A percentile compares a stretch with the other conserved stretches of the same genome.
These are phyloP conservation scores for Acanthococcus lagerstroemiae DNA, from an alignment of 2,888 invertebrate species.

Conservation along the genomic window DNA sequence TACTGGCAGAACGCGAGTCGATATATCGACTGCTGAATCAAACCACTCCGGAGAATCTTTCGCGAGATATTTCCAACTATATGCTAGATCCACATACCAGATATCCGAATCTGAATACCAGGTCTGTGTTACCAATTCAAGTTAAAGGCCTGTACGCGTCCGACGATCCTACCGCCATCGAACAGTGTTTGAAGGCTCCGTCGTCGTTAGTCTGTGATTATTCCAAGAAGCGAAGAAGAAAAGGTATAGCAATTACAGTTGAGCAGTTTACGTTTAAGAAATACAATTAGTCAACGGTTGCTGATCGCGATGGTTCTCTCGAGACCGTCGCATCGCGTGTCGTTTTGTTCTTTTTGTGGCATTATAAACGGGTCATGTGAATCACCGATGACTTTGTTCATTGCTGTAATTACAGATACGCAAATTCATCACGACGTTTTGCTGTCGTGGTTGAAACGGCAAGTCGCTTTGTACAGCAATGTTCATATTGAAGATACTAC, in stretches of 20 bases:
- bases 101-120: conserved; percentile 39
- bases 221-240: conserved; percentile 55
- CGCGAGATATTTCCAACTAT: conserved; percentile 77
- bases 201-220: conserved; percentile 44
- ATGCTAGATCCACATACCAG: conserved; percentile 73
- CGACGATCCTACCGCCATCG: conserved; percentile 55
- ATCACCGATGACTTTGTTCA: conserved; percentile 7
- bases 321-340: not conserved
- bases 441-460: conserved; percentile 65
- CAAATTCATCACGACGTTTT: conserved; percentile 65
- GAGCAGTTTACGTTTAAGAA: not conserved
- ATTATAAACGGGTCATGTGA: conserved; percentile 37
- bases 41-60: conserved; percentile 92
- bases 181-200: conserved; percentile 44
- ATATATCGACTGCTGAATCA: conserved; percentile 82
- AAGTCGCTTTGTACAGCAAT: conserved; percentile 54
- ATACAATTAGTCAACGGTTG: not conserved
- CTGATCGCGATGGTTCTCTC: not conserved
- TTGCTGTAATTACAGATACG: conserved; percentile 45
- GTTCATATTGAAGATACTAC: conserved; percentile 55
- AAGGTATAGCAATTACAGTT: conserved; percentile 44
- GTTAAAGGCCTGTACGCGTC: conserved; percentile 61
- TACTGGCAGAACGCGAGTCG: conserved; percentile 88
- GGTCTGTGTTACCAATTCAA: conserved; percentile 65
- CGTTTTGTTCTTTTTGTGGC: too few species aligned